Evolutionary conservation across 2,113 vertebrate genomes (phyloP), one percentile per base, ranked within the genome.

Genomic region (Natator depressus): DNA sequence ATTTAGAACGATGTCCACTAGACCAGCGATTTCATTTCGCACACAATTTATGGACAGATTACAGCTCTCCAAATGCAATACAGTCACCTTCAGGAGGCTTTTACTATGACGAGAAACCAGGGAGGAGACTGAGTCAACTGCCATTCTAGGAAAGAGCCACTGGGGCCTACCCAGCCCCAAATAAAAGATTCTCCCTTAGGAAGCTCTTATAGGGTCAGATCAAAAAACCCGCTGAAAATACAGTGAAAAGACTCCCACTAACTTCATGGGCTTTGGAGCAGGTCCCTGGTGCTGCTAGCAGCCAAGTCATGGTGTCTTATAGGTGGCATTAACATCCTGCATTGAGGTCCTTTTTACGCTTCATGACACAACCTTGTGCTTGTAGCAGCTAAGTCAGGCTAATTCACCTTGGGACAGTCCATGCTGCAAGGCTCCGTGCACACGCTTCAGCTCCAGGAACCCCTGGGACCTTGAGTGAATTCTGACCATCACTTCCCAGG

Each of bases 211-310:
- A 88, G 49, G 72, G 29, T 0, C 38, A 57, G 76, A 82, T 42
- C 14, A 72, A 35, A 55, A 55, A 80, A 5, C 8, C 22, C 83
- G 2, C 46, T 12, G n/a, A 35, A 55, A 49, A 42, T 55, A 2
- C 57, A 2, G 59, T 51, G 19, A 62, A 0, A 5, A 80, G 27
- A 16, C 9, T 13, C 46, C 22, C n/a, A 9, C 3, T 46, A 31
- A 79, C 38, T 20, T 6, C 20, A 6, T 1, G 27, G 57, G 3
- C 10, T 80, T 2, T 82, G 1, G 5, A 2, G 55, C 65, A 10
- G 62, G 13, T 3, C 54, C 54, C 0, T 0, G 20, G 47, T 10
- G 89, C 75, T 1, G 35, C 46, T 27, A 1, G 2, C 0, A 19
- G 2, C 75, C 17, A 42, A 62, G 80, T 38, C 53, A 76, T 9